Evolutionary conservation across 2,797 vertebrate species (phyloP).

Genomic region (Acrocephalus scirpaceus): DNA sequence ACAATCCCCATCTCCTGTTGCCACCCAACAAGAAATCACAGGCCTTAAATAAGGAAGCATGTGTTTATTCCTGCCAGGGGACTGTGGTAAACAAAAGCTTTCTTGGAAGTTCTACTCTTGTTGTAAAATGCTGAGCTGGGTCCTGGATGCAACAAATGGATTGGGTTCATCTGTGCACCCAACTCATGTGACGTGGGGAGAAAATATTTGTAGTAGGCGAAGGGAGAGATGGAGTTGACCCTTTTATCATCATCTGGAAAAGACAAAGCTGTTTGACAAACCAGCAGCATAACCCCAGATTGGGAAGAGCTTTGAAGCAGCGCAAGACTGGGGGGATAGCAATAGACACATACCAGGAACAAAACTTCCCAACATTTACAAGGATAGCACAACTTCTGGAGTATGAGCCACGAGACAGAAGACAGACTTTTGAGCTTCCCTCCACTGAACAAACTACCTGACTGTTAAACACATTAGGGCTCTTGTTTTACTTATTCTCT

Average conservation of each 20-base stretch:
- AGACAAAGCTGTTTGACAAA: neutral
- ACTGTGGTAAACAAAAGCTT: neutral
- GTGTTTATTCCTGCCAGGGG: neutral
- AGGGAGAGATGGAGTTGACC: neutral
- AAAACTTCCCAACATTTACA: neutral
- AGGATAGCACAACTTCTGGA: neutral
- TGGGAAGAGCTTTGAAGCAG: neutral
- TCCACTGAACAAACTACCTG: neutral
- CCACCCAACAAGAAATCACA: neutral
- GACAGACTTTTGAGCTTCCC: neutral
- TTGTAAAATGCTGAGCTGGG: neutral
- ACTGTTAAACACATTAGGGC: neutral
- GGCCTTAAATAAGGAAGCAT: neutral
- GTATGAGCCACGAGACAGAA: neutral
- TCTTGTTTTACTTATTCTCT: neutral
- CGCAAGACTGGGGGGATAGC: neutral
- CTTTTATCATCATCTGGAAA: neutral
- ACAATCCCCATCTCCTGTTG: neutral
- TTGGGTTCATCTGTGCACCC: neutral
- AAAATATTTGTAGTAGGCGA: neutral
- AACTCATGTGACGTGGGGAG: fast-evolving
- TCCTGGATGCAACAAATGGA: neutral
- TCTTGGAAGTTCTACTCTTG: neutral
- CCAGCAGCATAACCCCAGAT: neutral
- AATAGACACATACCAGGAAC: neutral